phyloP scores from a whole-genome alignment of 2,888 invertebrate genomes.

The Tinea semifulvella region DNA sequence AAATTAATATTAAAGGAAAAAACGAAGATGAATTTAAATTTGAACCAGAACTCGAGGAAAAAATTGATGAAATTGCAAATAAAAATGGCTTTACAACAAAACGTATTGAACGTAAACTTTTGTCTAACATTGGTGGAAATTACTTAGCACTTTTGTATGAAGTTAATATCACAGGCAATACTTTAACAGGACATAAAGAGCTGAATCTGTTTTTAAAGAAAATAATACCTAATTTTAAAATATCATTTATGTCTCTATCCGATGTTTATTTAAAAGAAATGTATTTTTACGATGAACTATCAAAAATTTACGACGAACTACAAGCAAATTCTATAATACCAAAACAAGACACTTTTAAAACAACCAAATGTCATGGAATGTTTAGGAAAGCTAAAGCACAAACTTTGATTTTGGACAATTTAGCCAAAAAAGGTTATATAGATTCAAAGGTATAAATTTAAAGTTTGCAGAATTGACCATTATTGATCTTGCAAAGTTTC shows the following conservation, averaged over 20 bases:
- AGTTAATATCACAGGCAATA: slow-evolving; percentile 17
- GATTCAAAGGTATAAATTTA: slow-evolving; percentile 30
- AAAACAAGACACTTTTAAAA: slow-evolving; percentile 27
- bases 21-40: slow-evolving; percentile 11
- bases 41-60: slow-evolving; percentile 5
- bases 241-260: slow-evolving; percentile 27
- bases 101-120: slow-evolving; percentile 2
- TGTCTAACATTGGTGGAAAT: slow-evolving; percentile 13
- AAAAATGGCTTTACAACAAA: slow-evolving; percentile 5
- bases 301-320: slow-evolving; percentile 26
- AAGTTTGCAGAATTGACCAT: slow-evolving; percentile 33
- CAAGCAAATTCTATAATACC: slow-evolving; percentile 32
- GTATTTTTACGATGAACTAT: slow-evolving; percentile 32
- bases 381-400: slow-evolving; percentile 25
- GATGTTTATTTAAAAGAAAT: slow-evolving; percentile 32
- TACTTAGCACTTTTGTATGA: slow-evolving; percentile 21
- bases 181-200: slow-evolving; percentile 23
- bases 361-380: slow-evolving; percentile 25
- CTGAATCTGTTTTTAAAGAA: slow-evolving; percentile 35
- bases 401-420: slow-evolving; percentile 35
- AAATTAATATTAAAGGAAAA: not conserved
- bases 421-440: slow-evolving; percentile 29
- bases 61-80: slow-evolving; percentile 4
- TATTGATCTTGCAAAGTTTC: slow-evolving; percentile 38
- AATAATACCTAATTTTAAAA: slow-evolving; percentile 26